Percentiles rank a stretch among this genome's conserved stretches.
These are phyloP conservation scores for Hiodon alosoides DNA, from an alignment of 2,113 vertebrate genomes.

Conservation along the genomic window DNA sequence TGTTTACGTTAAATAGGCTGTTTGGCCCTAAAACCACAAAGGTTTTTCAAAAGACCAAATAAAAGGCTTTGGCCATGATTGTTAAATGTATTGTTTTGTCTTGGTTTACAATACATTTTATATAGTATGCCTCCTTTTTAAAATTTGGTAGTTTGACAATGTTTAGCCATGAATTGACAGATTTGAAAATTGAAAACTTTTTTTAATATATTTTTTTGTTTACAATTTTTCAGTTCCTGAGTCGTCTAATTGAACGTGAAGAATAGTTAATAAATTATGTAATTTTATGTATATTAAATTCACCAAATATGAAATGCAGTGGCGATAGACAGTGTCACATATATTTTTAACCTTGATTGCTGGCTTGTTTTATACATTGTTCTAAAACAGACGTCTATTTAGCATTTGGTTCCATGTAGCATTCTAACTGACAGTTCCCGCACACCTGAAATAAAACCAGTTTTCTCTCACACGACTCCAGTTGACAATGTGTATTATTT, in stretches of 20 bases:
- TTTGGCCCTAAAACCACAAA: slow-evolving; percentile 33
- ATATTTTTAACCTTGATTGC: too few relatives aligned
- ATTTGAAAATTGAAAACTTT: slow-evolving; percentile 1
- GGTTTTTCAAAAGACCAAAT: slow-evolving; percentile 27
- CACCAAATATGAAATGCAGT: background rate
- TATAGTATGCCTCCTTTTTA: background rate
- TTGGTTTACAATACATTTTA: slow-evolving; percentile 8
- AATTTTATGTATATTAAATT: background rate
- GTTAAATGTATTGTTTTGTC: background rate
- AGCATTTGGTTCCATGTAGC: too few relatives aligned
- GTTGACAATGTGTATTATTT: too few relatives aligned
- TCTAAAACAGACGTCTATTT: too few relatives aligned
- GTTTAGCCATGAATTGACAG: too few relatives aligned
- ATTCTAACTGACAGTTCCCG: too few relatives aligned
- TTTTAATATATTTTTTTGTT: background rate
- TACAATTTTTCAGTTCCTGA: background rate
- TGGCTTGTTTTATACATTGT: too few relatives aligned
- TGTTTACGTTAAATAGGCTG: slow-evolving; percentile 48
- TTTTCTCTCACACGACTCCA: too few relatives aligned
- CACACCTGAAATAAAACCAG: too few relatives aligned
- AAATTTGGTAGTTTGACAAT: background rate
- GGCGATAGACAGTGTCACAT: too few relatives aligned
- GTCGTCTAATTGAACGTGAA: background rate
- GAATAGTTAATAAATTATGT: background rate
- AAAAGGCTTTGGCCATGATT: slow-evolving; percentile 1